Conservation (phyloP, 2,888 invertebrate species). For the Elmis aenea region DNA sequence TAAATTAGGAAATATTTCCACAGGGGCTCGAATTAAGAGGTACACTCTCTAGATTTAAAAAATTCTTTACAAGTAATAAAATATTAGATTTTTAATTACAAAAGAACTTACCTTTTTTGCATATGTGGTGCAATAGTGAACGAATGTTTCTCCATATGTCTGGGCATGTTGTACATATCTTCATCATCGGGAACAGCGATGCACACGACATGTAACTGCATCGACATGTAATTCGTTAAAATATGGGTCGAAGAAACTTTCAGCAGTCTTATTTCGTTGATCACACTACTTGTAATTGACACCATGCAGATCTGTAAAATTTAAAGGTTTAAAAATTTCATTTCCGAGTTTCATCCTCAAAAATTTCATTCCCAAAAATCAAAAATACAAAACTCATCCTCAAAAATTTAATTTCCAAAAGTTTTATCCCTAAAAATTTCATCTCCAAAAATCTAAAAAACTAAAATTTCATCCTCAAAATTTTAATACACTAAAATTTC, state of each 20-base stretch:
- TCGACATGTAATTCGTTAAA: slow-evolving; percentile 56
- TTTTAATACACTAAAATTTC: too few relatives aligned
- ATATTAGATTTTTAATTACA: slow-evolving; percentile 6
- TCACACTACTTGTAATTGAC: slow-evolving; percentile 59
- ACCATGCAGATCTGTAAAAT: slow-evolving; percentile 57
- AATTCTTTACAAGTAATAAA: slow-evolving; percentile 7
- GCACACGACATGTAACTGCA: slow-evolving; percentile 52
- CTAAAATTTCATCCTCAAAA: too few relatives aligned
- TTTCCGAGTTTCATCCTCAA: too few relatives aligned
- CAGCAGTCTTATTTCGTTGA: slow-evolving; percentile 62
- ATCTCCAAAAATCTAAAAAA: too few relatives aligned
- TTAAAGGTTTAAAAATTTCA: too few relatives aligned
- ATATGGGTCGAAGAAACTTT: slow-evolving; percentile 59
- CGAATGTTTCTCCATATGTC: slow-evolving; percentile 40
- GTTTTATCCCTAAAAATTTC: too few relatives aligned
- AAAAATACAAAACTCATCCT: too few relatives aligned
- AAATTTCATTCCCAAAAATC: too few relatives aligned
- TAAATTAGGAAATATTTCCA: too few relatives aligned
- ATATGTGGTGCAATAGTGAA: slow-evolving; percentile 44
- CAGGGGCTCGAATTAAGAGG: too few relatives aligned
- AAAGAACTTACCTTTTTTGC: slow-evolving; percentile 41
- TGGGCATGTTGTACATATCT: slow-evolving; percentile 38
- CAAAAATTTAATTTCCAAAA: too few relatives aligned
- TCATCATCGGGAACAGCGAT: slow-evolving; percentile 47
- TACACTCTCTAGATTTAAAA: too few relatives aligned